phyloP scores from a whole-genome alignment of 2,113 vertebrate genomes.

The Pterocles gutturalis region DNA sequence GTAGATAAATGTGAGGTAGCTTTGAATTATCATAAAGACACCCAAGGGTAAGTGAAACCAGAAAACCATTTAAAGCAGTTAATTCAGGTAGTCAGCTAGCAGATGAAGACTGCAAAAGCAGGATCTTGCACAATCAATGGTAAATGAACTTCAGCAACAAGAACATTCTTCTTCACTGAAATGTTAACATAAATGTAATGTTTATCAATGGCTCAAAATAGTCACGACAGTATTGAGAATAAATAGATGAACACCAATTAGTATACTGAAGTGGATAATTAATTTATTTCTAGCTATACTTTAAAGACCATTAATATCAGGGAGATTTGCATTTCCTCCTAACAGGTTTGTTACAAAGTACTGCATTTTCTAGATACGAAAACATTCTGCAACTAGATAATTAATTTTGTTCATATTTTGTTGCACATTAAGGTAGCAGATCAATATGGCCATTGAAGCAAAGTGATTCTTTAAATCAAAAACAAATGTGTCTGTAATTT shows the following conservation, averaged over 20 bases:
- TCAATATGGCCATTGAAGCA: constrained; percentile 6
- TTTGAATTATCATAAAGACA: background rate
- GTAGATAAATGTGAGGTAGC: background rate
- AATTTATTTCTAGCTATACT: background rate
- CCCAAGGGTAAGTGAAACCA: background rate
- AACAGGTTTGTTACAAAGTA: background rate
- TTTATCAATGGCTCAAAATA: background rate
- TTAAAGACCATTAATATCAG: background rate
- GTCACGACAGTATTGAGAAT: background rate
- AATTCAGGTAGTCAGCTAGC: background rate
- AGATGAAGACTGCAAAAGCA: background rate
- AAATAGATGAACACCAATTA: background rate
- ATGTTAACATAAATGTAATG: background rate
- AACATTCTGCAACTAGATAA: background rate
- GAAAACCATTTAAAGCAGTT: background rate
- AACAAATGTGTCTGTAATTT: background rate
- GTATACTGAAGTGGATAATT: background rate
- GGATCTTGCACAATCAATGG: background rate
- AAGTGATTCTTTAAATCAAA: background rate
- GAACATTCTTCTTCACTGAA: background rate
- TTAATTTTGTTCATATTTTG: background rate
- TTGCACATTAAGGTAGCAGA: background rate
- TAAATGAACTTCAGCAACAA: background rate
- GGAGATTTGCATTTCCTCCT: background rate
- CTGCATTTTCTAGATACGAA: background rate